phyloP scores from a whole-genome alignment of 1,140 invertebrate species.

The Phymastichus coffea region DNA sequence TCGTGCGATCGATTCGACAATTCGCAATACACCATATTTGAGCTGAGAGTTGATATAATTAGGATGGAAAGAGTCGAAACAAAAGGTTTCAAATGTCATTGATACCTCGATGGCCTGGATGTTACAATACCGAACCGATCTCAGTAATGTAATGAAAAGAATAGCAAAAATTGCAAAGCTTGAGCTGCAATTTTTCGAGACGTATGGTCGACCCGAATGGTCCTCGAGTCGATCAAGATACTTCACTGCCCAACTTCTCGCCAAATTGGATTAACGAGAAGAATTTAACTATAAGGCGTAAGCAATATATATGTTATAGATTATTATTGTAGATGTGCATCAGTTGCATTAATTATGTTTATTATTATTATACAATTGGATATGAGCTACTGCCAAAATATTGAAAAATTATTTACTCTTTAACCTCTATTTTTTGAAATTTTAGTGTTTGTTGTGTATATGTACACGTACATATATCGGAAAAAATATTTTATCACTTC shows the following conservation, averaged over 20 bases:
- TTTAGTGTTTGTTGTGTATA: conserved; percentile 5
- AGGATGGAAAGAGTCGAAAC: too few species aligned
- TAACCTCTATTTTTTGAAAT: neutral
- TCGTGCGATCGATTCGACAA: conserved; percentile 25
- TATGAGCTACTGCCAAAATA: conserved; percentile 1
- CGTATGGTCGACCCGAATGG: conserved; percentile 41
- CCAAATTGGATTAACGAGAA: conserved; percentile 4
- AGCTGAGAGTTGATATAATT: too few species aligned
- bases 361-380: conserved; percentile 5
- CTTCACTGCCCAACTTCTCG: conserved; percentile 27
- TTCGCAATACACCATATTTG: too few species aligned
- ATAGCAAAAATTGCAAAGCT: too few species aligned
- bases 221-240: conserved; percentile 23
- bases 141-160: conserved; percentile 41
- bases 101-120: conserved; percentile 48
- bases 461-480: too few species aligned
- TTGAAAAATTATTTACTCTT: too few species aligned
- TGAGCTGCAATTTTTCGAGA: conserved; percentile 47
- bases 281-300: conserved; percentile 3
- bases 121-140: conserved; percentile 54
- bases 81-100: too few species aligned
- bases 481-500: too few species aligned
- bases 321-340: conserved; percentile 4
- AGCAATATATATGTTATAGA: conserved; percentile 15
- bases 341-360: neutral